phyloP scores from a whole-genome alignment of 1,140 invertebrate genomes.

The Drosophila willistoni region DNA sequence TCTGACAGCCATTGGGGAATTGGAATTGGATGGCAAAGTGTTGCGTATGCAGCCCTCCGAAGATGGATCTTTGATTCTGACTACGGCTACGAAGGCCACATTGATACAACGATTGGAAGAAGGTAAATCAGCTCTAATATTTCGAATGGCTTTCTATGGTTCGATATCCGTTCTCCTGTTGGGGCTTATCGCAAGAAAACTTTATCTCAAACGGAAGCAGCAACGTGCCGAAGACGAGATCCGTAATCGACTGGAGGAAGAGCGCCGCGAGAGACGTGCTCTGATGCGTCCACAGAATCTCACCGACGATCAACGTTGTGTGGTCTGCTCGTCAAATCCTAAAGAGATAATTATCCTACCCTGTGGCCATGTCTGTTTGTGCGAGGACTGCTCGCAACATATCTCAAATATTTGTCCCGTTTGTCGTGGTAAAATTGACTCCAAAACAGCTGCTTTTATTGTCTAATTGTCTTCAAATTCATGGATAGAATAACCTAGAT shows the following conservation, averaged over 20 bases:
- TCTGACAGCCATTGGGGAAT: conserved; percentile 90
- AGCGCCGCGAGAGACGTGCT: conserved; percentile 87
- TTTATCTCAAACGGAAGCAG: conserved; percentile 85
- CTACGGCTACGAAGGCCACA: conserved; percentile 87
- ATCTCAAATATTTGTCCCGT: conserved; percentile 89
- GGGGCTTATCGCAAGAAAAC: conserved; percentile 86
- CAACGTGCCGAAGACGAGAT: conserved; percentile 85
- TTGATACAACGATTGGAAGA: conserved; percentile 88
- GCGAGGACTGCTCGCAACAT: conserved; percentile 90
- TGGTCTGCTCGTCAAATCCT: conserved; percentile 90
- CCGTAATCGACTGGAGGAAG: conserved; percentile 85
- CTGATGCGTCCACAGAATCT: conserved; percentile 86
- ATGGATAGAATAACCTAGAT: conserved; percentile 12
- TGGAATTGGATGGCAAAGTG: conserved; percentile 85
- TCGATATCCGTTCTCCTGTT: conserved; percentile 87
- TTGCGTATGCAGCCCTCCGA: conserved; percentile 88
- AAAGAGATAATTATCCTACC: conserved; percentile 91
- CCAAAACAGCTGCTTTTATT: conserved; percentile 89
- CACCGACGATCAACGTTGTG: conserved; percentile 88
- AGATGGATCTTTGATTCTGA: conserved; percentile 88
- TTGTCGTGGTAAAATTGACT: conserved; percentile 87
- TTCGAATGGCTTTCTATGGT: conserved; percentile 86
- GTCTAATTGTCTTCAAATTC: conserved; percentile 77
- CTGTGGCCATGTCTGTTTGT: conserved; percentile 93
- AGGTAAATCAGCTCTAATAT: conserved; percentile 83